phyloP scores from a whole-genome alignment of 2,888 invertebrate genomes.

The Pseudoips prasinana region DNA sequence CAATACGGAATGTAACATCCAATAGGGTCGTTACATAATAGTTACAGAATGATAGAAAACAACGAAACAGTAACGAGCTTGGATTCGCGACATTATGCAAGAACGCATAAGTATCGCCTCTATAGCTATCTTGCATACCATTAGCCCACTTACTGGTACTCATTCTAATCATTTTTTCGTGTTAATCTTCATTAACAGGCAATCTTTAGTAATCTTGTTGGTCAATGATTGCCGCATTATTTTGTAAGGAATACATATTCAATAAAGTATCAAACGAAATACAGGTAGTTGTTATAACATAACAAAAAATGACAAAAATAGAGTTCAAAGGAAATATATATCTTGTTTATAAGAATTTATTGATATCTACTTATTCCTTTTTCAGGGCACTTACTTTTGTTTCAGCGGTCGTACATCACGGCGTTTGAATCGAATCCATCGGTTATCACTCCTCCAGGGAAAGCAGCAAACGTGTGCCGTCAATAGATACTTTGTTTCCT shows the following conservation, averaged over 20 bases:
- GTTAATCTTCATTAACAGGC: conserved; percentile 9
- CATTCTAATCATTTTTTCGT: conserved; percentile 7
- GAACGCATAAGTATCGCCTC: conserved; percentile 27
- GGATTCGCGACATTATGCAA: conserved; percentile 45
- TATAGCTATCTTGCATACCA: conserved; percentile 33
- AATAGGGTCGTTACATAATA: conserved; percentile 31
- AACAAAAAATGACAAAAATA: no score
- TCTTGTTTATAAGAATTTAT: no score
- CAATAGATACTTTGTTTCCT: no score
- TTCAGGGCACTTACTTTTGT: no score
- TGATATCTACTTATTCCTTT: no score
- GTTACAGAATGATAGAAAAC: conserved; percentile 38
- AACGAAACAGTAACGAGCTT: conserved; percentile 25
- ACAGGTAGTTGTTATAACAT: no score
- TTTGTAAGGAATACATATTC: conserved; percentile 6
- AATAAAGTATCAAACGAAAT: conserved; percentile 7
- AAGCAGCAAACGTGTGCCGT: no score
- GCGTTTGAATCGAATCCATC: no score
- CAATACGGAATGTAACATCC: conserved; percentile 1
- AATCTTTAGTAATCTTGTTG: conserved; percentile 1
- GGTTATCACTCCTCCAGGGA: no score
- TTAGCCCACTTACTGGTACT: conserved; percentile 31
- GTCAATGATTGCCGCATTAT: conserved; percentile 7
- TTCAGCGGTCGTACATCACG: no score
- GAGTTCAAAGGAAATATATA: no score